Base-by-base conservation (phyloP, 2,888 invertebrate genomes). In the Macrosoma leucophasiata region DNA sequence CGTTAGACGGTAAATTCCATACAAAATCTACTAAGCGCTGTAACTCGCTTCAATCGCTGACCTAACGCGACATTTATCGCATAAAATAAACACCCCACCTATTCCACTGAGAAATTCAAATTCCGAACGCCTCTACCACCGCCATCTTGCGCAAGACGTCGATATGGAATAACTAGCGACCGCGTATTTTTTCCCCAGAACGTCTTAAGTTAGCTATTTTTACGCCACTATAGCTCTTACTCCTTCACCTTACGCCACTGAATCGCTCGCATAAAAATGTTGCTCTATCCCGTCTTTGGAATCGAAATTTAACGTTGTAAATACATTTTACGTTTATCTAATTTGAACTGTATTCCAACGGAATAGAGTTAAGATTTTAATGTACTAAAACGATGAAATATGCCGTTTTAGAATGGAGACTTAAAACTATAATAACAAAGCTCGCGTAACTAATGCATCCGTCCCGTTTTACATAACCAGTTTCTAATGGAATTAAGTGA, bases 61-160 rank as follows among this genome's bases (percentile, higher is more conserved):
- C 18, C 15, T 24, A 22, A 25, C 42, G 32, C 27, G 30, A 35
- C 27, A 32, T 25, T 33, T 38, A 41, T 40, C 53, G 42, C 48
- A 54, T 52, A 52, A 56, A 64, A 63, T 60, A 62, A 59, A 63
- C 65, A 73, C 68, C 78, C 72, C 71, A 69, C 68, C 68, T 75
- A 77, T 77, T 78, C 77, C 81, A 77, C 68, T 44, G 78, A 79
- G 81, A 78, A 78, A 78, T 79, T 81, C 71, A 69, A 82, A 81
- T 76, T 77, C 63, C 71, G 71, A 78, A 77, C 77, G 76, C 79
- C 75, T 67, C 64, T 67, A 52, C 58, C 58, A 54, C 73, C 81
- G 81, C 82, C 82, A 82, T 82, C 76, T 82, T 82, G 82, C 62
- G 69, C 70, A 81, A 82, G 82, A 82, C 79, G 79, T 75, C 81